These are phyloP conservation scores for Arrhamphus sclerolepis DNA, from an alignment of 2,797 vertebrate species.

Conservation along the genomic window DNA sequence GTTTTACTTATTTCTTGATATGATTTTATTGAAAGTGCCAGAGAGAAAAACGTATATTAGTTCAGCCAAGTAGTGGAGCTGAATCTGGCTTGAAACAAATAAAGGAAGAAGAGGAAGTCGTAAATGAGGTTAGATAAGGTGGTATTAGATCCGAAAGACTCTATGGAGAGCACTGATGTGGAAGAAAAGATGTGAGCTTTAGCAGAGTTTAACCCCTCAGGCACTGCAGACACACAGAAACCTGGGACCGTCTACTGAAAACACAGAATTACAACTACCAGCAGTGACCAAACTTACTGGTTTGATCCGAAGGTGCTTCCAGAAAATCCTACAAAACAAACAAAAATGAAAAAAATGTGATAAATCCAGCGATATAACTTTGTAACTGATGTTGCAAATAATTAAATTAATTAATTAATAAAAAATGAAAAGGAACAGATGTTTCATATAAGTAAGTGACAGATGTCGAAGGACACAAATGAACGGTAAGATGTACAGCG, in stretches of 20 bases:
- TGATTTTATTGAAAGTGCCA: neutral
- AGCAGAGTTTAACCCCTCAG: slow-evolving; percentile 17
- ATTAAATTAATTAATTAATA: too few relatives aligned
- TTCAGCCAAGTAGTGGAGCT: neutral
- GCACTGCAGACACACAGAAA: slow-evolving; percentile 22
- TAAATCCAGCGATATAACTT: neutral
- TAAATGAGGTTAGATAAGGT: slow-evolving; percentile 18
- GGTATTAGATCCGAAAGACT: slow-evolving; percentile 37
- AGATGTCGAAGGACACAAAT: too few relatives aligned
- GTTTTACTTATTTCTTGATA: neutral
- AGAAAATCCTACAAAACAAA: slow-evolving; percentile 82
- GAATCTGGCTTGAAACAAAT: neutral
- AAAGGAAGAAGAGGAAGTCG: slow-evolving; percentile 1
- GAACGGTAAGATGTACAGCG: too few relatives aligned
- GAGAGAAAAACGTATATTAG: neutral
- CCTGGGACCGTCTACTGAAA: slow-evolving; percentile 8
- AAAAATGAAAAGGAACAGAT: neutral
- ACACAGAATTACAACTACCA: slow-evolving; percentile 8
- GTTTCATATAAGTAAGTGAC: too few relatives aligned
- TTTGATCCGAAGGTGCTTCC: slow-evolving; percentile 85
- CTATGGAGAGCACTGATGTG: slow-evolving; percentile 8
- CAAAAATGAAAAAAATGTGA: neutral
- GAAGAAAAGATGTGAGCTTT: slow-evolving; percentile 35
- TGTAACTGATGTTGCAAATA: neutral
- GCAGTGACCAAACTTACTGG: slow-evolving; percentile 84